These are phyloP conservation scores for Atta texana DNA, from an alignment of 1,140 invertebrate genomes.

Conservation along the genomic window DNA sequence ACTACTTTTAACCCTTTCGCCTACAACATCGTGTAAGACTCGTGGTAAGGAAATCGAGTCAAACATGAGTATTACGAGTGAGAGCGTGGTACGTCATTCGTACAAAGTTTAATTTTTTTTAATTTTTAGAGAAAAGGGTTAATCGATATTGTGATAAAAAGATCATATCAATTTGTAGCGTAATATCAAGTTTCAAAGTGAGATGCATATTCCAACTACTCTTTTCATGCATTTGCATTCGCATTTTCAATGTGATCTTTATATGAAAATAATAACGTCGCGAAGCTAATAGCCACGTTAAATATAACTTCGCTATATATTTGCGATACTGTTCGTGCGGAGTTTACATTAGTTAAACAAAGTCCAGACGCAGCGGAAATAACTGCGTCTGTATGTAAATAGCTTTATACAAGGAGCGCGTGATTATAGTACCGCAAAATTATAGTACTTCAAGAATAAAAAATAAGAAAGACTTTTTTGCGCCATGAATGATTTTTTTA, in stretches of 20 bases:
- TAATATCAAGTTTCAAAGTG: background rate
- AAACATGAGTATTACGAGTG: too few species aligned
- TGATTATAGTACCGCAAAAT: background rate
- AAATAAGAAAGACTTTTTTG: background rate
- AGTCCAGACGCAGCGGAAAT: conserved; percentile 17
- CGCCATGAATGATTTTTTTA: conserved; percentile 2
- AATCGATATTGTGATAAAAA: conserved; percentile 39
- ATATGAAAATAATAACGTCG: conserved; percentile 22
- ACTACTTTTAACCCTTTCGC: background rate
- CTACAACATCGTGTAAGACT: too few species aligned
- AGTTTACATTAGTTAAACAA: conserved; percentile 41
- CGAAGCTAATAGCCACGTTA: conserved; percentile 33
- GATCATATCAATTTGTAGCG: conserved; percentile 25
- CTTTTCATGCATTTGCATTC: background rate
- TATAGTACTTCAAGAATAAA: background rate
- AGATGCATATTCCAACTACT: background rate
- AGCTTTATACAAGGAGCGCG: background rate
- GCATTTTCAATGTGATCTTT: conserved; percentile 22
- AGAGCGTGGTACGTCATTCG: too few species aligned
- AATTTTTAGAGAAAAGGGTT: too few species aligned
- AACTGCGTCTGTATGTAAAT: conserved; percentile 38
- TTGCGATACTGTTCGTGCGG: conserved; percentile 26
- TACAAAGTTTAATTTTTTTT: too few species aligned
- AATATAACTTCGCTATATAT: conserved; percentile 51
- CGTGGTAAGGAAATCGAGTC: too few species aligned